Conservation (phyloP, 2,888 invertebrate species). For the Invenusta paracnida region DNA sequence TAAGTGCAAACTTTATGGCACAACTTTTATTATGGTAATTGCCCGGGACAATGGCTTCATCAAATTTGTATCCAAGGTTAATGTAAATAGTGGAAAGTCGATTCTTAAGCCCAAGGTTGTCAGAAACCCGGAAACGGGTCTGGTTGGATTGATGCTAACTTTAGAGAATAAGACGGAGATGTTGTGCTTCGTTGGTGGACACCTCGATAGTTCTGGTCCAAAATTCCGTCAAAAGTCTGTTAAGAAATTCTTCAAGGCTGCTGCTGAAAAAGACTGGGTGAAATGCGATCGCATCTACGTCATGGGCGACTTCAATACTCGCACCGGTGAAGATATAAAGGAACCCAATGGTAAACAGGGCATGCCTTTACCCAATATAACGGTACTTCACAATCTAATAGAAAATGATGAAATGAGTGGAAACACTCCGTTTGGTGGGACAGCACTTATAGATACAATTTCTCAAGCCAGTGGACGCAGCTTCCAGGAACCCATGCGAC, state of each 20-base stretch:
- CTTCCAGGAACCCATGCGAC: not conserved
- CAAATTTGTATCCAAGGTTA: not conserved
- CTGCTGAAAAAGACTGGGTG: not conserved
- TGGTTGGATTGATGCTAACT: not conserved
- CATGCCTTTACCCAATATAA: not conserved
- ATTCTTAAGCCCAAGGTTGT: not conserved
- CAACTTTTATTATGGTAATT: not conserved
- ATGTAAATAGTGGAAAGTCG: not conserved
- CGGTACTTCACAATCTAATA: not conserved
- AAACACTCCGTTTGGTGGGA: not conserved
- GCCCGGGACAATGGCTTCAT: not conserved
- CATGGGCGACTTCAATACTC: not conserved
- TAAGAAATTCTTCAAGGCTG: not conserved
- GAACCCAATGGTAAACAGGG: conserved; percentile 1
- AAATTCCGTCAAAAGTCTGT: not conserved
- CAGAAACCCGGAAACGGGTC: not conserved
- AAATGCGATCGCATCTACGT: not conserved
- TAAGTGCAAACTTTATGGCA: not conserved
- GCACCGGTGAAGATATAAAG: not conserved
- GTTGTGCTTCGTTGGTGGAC: not conserved
- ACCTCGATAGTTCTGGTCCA: not conserved
- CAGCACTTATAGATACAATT: not conserved
- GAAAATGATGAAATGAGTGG: not conserved
- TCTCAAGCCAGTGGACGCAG: not conserved
- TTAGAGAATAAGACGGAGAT: not conserved